Evolutionary conservation across 2,113 vertebrate genomes (phyloP).

Genomic region (Lota lota): DNA sequence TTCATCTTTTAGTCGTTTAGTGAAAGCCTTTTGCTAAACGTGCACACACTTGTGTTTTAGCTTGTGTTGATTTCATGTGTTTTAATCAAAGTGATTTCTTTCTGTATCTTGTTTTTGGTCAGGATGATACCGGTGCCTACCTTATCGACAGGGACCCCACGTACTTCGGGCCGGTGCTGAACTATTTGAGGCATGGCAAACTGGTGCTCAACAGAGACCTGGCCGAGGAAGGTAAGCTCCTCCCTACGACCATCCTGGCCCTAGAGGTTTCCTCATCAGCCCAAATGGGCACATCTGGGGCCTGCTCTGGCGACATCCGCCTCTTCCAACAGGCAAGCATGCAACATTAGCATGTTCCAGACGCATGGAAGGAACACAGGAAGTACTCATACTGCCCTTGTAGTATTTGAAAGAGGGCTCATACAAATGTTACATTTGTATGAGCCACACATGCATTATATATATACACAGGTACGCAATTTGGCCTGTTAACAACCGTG

Average conservation of each 20-base stretch:
- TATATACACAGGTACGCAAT: no score
- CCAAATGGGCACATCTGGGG: background rate
- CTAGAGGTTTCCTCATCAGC: background rate
- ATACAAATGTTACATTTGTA: no score
- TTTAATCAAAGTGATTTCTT: background rate
- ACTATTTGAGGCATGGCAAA: slow-evolving; percentile 96
- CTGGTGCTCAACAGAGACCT: slow-evolving; percentile 96
- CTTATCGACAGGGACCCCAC: slow-evolving; percentile 96
- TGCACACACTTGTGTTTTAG: background rate
- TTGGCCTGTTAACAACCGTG: no score
- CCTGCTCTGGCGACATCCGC: background rate
- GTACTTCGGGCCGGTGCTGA: slow-evolving; percentile 95
- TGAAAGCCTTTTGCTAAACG: background rate
- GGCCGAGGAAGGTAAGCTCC: slow-evolving; percentile 90
- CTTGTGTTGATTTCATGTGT: background rate
- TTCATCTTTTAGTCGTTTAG: background rate
- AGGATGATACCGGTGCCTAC: slow-evolving; percentile 98
- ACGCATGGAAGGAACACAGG: no score
- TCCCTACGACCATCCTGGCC: background rate
- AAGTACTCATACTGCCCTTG: no score
- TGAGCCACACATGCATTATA: no score
- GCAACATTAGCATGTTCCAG: no score
- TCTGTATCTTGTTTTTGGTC: slow-evolving; percentile 10
- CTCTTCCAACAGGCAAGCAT: background rate
- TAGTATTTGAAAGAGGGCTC: no score